A percentile compares a stretch with the other conserved stretches of the same genome.
Evolutionary conservation across 2,113 vertebrate genomes (phyloP).

Genomic region (Heterochromis multidens): DNA sequence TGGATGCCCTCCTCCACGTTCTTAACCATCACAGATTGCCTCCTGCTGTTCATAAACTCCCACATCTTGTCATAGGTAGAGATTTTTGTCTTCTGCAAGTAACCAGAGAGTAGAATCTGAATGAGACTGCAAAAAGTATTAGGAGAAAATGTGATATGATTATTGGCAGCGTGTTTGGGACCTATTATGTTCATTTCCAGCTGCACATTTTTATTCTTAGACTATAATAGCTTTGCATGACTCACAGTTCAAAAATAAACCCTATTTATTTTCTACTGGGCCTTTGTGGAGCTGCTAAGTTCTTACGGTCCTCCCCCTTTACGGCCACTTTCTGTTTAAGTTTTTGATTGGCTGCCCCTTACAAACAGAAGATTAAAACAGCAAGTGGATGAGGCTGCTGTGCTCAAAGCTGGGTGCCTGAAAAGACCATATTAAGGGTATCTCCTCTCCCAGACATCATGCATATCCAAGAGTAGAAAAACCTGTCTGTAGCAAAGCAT

Average conservation of each 20-base stretch:
- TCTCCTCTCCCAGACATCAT: neutral
- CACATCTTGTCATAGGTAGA: conserved; percentile 99
- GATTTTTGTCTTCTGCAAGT: conserved; percentile 92
- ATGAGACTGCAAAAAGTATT: neutral
- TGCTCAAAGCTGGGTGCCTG: neutral
- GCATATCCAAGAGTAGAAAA: neutral
- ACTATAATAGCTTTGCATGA: neutral
- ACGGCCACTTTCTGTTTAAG: neutral
- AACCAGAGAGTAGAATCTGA: neutral
- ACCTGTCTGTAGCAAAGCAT: neutral
- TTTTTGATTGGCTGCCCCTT: neutral
- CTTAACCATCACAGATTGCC: conserved; percentile 93
- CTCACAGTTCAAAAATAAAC: neutral
- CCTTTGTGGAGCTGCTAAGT: neutral
- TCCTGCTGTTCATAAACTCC: conserved; percentile 98
- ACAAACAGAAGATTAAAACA: neutral
- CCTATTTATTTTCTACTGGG: neutral
- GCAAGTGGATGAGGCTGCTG: neutral
- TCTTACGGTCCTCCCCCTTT: neutral
- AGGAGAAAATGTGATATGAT: neutral
- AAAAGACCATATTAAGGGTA: neutral
- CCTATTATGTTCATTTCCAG: neutral
- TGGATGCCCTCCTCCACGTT: conserved; percentile 96
- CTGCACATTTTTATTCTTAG: neutral
- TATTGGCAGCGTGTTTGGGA: neutral